Evolutionary conservation across 2,797 vertebrate genomes (phyloP), one percentile per base, ranked within the genome.

Genomic region (Poeciliopsis infans): DNA sequence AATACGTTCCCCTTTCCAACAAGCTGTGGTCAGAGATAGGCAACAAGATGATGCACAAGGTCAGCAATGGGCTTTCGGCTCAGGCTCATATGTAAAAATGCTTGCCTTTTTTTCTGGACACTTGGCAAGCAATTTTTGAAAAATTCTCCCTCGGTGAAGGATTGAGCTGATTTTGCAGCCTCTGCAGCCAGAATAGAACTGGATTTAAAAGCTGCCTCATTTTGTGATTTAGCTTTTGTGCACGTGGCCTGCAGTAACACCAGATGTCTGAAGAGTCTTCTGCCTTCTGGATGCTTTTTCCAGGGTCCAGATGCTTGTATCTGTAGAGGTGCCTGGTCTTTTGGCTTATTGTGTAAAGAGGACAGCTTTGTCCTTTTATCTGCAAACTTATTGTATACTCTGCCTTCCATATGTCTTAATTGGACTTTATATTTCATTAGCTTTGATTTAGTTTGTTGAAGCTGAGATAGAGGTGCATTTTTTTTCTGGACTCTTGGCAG

Each of bases 151-250:
- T 53, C 20, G 0, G 49, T 2, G 2, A 53, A 53, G 20, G 7
- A 2, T 53, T 53, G 49, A 25, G 7, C 7, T 25, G 49, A 53
- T 77, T 80, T 80, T 46, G 73, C 64, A 15, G n/a, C 43, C 31
- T 45, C 73, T 75, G 33, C 49, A 20, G 73, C 74, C 74, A 76
- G 53, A 80, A 51, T 36, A 36, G 73, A 57, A 23, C 75, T 51
- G 18, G 36, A 70, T 36, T 68, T 47, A 39, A 77, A 39, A 41
- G 59, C 70, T 68, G 49, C 41, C 59, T 77, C 6, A 1, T 49
- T 77, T 68, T 57, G 71, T 68, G 51, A 68, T 81, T 0, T 69
- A 45, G 75, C 41, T 73, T 81, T 55, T 77, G 46, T 77, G 5
- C 68, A 81, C 39, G 71, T 13, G 20, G 36, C 59, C 55, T 76